phyloP scores from a whole-genome alignment of 2,113 vertebrate genomes.

The Mirza zaza region DNA sequence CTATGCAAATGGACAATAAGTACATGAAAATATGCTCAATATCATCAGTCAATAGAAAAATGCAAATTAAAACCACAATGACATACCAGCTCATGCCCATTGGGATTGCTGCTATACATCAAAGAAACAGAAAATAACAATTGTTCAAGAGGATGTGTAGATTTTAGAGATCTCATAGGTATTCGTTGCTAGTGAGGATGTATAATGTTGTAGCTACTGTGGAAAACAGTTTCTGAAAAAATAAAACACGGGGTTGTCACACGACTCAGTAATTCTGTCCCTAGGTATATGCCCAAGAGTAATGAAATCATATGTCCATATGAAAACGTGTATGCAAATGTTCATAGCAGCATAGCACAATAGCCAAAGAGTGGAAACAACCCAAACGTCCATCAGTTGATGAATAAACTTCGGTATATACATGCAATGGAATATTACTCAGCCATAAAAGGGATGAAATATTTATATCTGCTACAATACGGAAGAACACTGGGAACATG shows the following conservation, averaged over 20 bases:
- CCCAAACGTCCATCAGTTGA: neutral
- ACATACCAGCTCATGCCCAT: too few relatives aligned
- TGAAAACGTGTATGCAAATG: neutral
- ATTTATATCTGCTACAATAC: rapidly evolving
- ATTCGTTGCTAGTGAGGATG: neutral
- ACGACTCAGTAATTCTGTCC: neutral
- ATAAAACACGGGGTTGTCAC: neutral
- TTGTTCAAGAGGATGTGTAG: rapidly evolving
- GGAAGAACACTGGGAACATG: rapidly evolving
- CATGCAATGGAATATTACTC: rapidly evolving
- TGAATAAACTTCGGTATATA: neutral
- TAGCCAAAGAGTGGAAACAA: neutral
- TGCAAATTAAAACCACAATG: rapidly evolving
- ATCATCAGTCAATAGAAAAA: neutral
- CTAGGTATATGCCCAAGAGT: neutral
- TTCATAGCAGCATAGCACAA: neutral
- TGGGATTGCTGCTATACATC: too few relatives aligned
- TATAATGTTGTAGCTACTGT: rapidly evolving
- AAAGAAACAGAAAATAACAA: too few relatives aligned
- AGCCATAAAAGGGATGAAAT: too few relatives aligned
- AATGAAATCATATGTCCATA: neutral
- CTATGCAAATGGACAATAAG: neutral
- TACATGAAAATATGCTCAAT: neutral
- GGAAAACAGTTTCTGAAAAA: neutral
- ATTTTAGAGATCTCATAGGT: rapidly evolving